Base-by-base conservation (phyloP, 1,140 invertebrate genomes). In the Latrodectus geometricus region DNA sequence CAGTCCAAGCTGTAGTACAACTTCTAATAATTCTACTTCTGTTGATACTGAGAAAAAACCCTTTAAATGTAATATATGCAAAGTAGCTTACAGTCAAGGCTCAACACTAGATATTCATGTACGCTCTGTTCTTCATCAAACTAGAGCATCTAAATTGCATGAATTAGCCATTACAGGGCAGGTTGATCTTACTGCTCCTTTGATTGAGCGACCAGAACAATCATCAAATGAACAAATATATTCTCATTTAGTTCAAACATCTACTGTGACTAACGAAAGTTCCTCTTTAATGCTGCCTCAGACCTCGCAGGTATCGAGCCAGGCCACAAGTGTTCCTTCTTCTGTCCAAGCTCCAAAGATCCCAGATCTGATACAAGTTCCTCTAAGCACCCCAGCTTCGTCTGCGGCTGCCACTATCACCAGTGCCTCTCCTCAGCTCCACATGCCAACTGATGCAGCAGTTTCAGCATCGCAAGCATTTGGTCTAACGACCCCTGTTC, bases 51-150 rank as follows among this genome's bases (percentile, higher is more conserved):
- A 96, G 88, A 95, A 95, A 89, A 98, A 98, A 90, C 95, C 96
- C 11, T 99, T 96, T 92, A 96, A 96, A 89, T 99, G 97, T 91
- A 98, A 98, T 91, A 96, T 98, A 83, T 99, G 97, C 91, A 97
- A 97, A 92, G 96, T 98, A 9, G 94, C 96, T 0, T 99, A 98
- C 90, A 95, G 94, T 66, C 96, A 98, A 91, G 96, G 96, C 52
- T 96, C 96, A 84, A 98, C 97, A 14, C 91, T 99, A 23, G 97
- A 99, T 90, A 98, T 97, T 90, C 97, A 99, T 90, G 95, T 98
- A 93, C 92, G 97, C 86, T 98, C 96, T 72, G 96, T 98, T 23
- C 92, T 97, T 75, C 97, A 99, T 93, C 96, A 98, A 92, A 97
- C 96, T 0, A 92, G 96, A 88, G 95, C 96, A 54, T 95, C 95